phyloP scores from a whole-genome alignment of 2,797 vertebrate genomes.

The Orestias chungarensis region DNA sequence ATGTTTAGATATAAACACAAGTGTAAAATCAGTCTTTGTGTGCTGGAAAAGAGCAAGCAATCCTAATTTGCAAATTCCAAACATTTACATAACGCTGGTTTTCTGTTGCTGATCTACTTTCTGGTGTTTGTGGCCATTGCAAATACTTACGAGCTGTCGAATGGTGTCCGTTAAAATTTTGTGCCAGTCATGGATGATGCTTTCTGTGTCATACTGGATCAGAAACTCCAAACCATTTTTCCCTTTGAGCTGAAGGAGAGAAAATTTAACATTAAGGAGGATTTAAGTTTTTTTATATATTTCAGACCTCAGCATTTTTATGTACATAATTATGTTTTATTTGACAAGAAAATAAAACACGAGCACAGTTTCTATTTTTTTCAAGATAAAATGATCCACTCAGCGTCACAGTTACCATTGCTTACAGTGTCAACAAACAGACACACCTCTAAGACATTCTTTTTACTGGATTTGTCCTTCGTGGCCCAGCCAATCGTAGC shows the following conservation, averaged over 20 bases:
- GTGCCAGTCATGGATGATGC: slow-evolving; percentile 90
- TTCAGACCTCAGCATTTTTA: neutral
- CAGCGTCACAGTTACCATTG: neutral
- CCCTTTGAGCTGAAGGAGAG: slow-evolving; percentile 83
- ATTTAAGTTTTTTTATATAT: neutral
- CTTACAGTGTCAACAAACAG: slow-evolving; percentile 14
- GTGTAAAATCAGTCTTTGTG: neutral
- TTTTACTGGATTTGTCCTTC: slow-evolving; percentile 96
- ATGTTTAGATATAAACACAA: neutral
- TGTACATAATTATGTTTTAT: neutral
- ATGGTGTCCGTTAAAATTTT: slow-evolving; percentile 87
- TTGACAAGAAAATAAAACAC: neutral
- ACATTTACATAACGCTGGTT: neutral
- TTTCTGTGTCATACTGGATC: slow-evolving; percentile 93
- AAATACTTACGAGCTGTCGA: slow-evolving; percentile 79
- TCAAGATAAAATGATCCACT: neutral
- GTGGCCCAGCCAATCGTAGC: slow-evolving; percentile 85
- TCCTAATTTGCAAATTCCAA: slow-evolving; percentile 3
- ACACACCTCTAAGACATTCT: slow-evolving; percentile 92
- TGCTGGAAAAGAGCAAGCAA: neutral
- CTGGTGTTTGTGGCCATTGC: neutral
- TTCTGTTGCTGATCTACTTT: neutral
- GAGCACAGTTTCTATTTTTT: slow-evolving; percentile 1
- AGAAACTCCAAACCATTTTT: slow-evolving; percentile 87
- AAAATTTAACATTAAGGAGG: neutral